A percentile compares a stretch with the other conserved stretches of the same genome.
These are phyloP conservation scores for Tromatobia lineatoria DNA, from an alignment of 2,888 invertebrate species.

Conservation along the genomic window DNA sequence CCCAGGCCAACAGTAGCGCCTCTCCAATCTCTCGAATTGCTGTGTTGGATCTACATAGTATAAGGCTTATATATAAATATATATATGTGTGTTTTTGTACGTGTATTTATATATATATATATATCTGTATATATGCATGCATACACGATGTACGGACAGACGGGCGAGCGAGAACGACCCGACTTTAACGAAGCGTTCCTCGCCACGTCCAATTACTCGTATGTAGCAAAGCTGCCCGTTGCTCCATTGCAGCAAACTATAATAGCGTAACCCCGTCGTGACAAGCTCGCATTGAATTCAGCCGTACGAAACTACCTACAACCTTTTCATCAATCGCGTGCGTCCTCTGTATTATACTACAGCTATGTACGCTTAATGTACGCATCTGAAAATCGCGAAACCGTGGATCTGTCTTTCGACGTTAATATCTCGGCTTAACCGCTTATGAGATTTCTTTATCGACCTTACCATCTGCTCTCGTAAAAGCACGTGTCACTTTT, in stretches of 20 bases:
- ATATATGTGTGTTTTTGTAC: not conserved
- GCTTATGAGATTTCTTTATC: not conserved
- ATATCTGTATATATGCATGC: conserved; percentile 6
- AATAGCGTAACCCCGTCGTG: conserved; percentile 1
- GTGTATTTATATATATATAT: not conserved
- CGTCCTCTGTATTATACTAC: not conserved
- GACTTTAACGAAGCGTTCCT: conserved; percentile 44
- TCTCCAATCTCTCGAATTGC: conserved; percentile 39
- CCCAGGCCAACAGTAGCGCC: conserved; percentile 28
- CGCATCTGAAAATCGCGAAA: not conserved
- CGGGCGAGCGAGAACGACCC: conserved; percentile 17
- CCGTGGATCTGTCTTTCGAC: not conserved
- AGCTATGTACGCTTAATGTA: not conserved
- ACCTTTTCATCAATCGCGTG: conserved; percentile 26
- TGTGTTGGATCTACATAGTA: not conserved
- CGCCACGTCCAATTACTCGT: conserved; percentile 47
- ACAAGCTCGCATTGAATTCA: conserved; percentile 6
- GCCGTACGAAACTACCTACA: conserved; percentile 11
- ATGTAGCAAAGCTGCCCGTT: conserved; percentile 41
- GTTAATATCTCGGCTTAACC: not conserved
- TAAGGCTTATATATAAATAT: not conserved
- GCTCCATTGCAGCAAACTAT: conserved; percentile 31
- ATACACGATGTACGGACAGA: conserved; percentile 22
- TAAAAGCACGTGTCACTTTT: not conserved
- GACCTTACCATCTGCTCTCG: not conserved